phyloP scores from a whole-genome alignment of 2,113 vertebrate genomes.

The Atrichornis clamosus region DNA sequence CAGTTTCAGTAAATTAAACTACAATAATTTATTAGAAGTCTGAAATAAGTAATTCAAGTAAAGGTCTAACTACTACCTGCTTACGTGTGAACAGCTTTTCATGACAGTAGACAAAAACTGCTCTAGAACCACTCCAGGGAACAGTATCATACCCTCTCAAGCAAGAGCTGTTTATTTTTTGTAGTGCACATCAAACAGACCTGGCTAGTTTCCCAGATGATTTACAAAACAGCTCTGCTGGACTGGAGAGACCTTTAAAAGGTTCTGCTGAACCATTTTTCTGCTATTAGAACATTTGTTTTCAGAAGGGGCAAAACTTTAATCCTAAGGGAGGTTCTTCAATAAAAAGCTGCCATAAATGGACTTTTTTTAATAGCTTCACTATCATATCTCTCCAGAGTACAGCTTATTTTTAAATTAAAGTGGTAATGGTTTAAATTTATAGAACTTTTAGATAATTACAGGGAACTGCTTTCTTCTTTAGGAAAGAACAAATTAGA shows the following conservation, averaged over 20 bases:
- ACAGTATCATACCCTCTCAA: not conserved
- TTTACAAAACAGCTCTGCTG: not conserved
- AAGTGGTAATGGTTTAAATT: not conserved
- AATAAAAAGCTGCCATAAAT: not conserved
- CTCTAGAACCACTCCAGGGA: not conserved
- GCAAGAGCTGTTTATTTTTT: not conserved
- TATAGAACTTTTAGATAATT: not conserved
- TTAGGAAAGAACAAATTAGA: not conserved
- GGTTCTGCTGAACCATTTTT: not conserved
- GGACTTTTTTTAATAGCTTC: not conserved
- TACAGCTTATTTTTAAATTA: not conserved
- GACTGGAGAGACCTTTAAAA: not conserved
- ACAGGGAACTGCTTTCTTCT: not conserved
- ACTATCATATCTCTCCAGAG: not conserved
- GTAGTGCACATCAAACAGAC: not conserved
- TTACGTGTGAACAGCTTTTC: not conserved
- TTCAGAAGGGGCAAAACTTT: not conserved
- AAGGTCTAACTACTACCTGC: not conserved
- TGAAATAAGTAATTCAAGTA: not conserved
- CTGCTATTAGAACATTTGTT: not conserved
- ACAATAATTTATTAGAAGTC: not conserved
- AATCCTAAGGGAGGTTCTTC: not conserved
- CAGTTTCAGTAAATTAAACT: not conserved
- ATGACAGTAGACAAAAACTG: not conserved
- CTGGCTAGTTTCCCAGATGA: not conserved